Evolutionary conservation across 2,113 vertebrate genomes (phyloP), one percentile per base, ranked within the genome.

Genomic region (Felis chaus): DNA sequence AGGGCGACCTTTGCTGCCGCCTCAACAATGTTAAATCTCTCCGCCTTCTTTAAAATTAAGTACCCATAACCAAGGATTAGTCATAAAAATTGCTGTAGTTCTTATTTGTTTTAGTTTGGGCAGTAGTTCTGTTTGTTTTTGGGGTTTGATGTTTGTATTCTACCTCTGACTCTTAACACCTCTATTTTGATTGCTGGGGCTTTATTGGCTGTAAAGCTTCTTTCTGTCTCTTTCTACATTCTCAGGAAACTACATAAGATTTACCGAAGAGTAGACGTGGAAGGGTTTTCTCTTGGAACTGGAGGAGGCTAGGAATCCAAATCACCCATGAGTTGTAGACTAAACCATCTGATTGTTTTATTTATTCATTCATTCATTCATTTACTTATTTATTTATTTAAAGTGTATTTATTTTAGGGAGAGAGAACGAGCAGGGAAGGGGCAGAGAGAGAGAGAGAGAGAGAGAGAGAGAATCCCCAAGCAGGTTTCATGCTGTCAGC

Each of bases 241-340:
- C 55, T 63, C 29, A 31, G 13, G 65, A 66, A 50, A 41, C 39
- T 68, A 8, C 5, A 2, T 71, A 8, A n/a, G 39, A 63, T 65
- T 53, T 48, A 41, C 12, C 36, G 45, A 73, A 73, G 63, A 18
- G 41, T 71, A 41, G 41, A 36, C 18, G 4, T 50, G 36, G 61
- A 85, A 68, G 33, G 68, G 27, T 71, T 53, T 94, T 94, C n/a
- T 78, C 33, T 91, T 81, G 29, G n/a, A 96, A 82, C 61, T 63
- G 8, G n/a, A 90, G 50, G 80, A 45, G 23, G 66, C 45, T 87
- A 50, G 9, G 71, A 41, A 23, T 94, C 63, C 87, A 57, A 23
- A 27, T 65, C 63, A 91, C 14, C 69, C 85, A 1, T 85, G 41
- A 89, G 57, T 69, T 74, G 81, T 74, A 94, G 39, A 71, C 11